These are phyloP conservation scores for Petrocephalus sullivani DNA, from an alignment of 2,797 vertebrate species.

Conservation along the genomic window DNA sequence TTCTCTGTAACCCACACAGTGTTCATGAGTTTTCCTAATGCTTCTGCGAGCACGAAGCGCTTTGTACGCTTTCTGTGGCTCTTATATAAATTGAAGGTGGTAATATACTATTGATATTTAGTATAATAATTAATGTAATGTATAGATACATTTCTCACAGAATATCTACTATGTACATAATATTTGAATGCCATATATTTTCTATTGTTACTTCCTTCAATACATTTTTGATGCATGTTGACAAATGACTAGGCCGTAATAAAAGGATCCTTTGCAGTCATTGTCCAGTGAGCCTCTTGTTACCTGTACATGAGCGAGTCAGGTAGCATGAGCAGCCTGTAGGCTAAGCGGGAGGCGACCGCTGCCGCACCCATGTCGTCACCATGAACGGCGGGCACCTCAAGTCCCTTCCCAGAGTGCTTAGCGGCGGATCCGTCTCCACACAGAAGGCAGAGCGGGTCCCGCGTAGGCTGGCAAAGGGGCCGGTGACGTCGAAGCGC, in stretches of 20 bases:
- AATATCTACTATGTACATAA: neutral
- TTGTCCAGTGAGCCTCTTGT: neutral
- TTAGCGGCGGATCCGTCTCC: neutral
- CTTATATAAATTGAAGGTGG: neutral
- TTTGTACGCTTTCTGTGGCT: neutral
- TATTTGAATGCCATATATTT: neutral
- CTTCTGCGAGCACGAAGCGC: neutral
- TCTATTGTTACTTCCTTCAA: neutral
- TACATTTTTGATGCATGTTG: neutral
- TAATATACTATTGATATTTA: neutral
- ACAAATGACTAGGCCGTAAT: neutral
- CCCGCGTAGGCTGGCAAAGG: neutral
- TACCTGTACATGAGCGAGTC: neutral
- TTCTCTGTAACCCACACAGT: neutral
- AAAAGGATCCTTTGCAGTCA: neutral
- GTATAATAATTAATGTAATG: neutral
- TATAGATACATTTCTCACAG: neutral
- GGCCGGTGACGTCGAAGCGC: constrained; percentile 5
- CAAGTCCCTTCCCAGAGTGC: neutral
- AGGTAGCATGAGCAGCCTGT: neutral
- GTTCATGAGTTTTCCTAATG: neutral
- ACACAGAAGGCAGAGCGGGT: constrained; percentile 14
- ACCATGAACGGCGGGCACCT: constrained; percentile 21
- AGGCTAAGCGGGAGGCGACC: constrained; percentile 4
- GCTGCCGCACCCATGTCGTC: constrained; percentile 14